phyloP scores from a whole-genome alignment of 2,113 vertebrate genomes.

The Podiceps cristatus region DNA sequence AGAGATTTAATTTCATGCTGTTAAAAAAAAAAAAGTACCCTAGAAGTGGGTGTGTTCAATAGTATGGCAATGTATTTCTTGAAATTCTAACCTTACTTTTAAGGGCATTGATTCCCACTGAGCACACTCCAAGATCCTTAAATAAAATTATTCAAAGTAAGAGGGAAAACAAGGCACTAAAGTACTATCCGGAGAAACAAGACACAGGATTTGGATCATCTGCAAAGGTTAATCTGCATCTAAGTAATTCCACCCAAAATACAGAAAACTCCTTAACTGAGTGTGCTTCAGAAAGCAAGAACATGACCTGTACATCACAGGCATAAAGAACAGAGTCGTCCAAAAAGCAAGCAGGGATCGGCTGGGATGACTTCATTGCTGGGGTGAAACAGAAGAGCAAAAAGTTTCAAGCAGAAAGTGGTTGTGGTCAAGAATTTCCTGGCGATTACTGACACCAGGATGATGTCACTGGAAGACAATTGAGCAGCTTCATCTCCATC shows the following conservation, averaged over 20 bases:
- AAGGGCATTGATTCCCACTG: neutral
- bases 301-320: neutral
- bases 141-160: neutral
- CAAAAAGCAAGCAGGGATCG: neutral
- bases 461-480: conserved; percentile 47
- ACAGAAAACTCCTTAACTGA: neutral
- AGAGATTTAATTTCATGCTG: neutral
- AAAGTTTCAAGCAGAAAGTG: conserved; percentile 5
- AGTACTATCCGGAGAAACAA: neutral
- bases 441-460: neutral
- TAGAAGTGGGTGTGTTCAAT: neutral
- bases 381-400: conserved; percentile 48
- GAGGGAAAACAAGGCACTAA: neutral
- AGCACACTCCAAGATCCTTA: neutral
- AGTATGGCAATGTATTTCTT: neutral
- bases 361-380: conserved; percentile 15
- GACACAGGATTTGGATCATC: neutral
- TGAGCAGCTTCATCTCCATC: conserved; percentile 11
- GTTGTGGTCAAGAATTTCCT: conserved; percentile 50
- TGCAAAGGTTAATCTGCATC: neutral
- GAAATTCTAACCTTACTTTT: neutral
- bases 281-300: neutral
- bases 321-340: neutral
- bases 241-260: neutral
- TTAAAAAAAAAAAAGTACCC: neutral